Conservation (phyloP, 2,888 invertebrate genomes). For the Amblyjoppa proteus region DNA sequence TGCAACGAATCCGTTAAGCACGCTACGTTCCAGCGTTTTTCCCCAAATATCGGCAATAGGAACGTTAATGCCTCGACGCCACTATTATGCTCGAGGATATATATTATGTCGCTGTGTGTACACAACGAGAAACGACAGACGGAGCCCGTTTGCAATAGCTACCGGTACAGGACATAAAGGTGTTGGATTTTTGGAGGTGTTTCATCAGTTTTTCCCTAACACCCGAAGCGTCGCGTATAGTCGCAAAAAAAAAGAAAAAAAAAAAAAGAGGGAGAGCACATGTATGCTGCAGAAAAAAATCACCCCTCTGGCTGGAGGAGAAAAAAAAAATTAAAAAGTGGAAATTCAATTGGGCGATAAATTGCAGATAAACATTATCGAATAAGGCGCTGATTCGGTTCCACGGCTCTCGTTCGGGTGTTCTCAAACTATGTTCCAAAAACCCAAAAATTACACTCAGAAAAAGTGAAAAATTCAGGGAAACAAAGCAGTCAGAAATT, state of each 20-base stretch:
- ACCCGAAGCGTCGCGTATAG: constrained; percentile 32
- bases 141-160: constrained; percentile 63
- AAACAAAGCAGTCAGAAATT: background rate
- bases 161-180: constrained; percentile 74
- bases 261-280: background rate
- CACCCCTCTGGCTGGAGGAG: constrained; percentile 20
- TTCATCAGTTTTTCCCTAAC: constrained; percentile 74
- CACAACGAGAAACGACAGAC: constrained; percentile 76
- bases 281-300: constrained; percentile 25
- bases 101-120: constrained; percentile 81
- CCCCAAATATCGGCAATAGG: constrained; percentile 83
- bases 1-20: constrained; percentile 83
- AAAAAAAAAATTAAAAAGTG: constrained; percentile 36
- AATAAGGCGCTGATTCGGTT: background rate
- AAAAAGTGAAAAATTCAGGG: background rate
- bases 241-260: constrained; percentile 31
- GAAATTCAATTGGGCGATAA: constrained; percentile 12
- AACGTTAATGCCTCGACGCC: constrained; percentile 81
- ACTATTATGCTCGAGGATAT: constrained; percentile 79
- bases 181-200: constrained; percentile 79
- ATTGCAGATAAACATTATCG: background rate
- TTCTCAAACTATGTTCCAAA: background rate
- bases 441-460: background rate
- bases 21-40: constrained; percentile 78
- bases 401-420: too few species aligned